These are phyloP conservation scores for Ceratitis capitata DNA, from an alignment of 1,140 invertebrate species.

Conservation along the genomic window DNA sequence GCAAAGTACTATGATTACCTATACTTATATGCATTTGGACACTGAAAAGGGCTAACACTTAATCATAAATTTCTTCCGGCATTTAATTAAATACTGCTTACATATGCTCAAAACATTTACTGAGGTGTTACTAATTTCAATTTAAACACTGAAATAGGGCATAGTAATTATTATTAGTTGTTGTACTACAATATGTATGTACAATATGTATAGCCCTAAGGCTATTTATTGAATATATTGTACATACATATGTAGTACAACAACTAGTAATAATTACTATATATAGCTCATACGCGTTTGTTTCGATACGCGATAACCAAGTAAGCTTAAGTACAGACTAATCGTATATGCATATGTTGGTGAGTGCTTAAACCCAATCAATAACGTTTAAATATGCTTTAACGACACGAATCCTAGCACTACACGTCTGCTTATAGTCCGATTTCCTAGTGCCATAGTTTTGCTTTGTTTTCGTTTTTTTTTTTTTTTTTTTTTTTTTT, in stretches of 20 bases:
- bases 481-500: too few relatives aligned
- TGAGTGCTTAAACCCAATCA: neutral
- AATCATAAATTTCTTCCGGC: neutral
- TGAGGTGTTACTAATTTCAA: neutral
- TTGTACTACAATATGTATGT: too few relatives aligned
- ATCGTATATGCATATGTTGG: too few relatives aligned
- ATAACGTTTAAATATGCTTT: neutral
- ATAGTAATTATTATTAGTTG: slow-evolving; percentile 1
- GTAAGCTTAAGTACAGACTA: neutral
- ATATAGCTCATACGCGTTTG: neutral
- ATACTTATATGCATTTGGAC: neutral
- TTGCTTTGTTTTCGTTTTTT: too few relatives aligned
- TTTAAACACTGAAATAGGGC: neutral
- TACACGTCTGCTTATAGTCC: neutral
- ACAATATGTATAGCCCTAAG: neutral
- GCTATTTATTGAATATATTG: neutral
- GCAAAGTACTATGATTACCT: neutral
- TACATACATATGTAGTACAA: neutral
- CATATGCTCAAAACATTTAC: neutral
- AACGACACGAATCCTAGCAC: neutral
- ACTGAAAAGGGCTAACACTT: neutral
- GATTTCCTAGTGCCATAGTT: neutral
- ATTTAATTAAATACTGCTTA: slow-evolving; percentile 20
- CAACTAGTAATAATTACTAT: too few relatives aligned
- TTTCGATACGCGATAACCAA: neutral